Percentiles rank a stretch among this genome's conserved stretches.
phyloP scores from a whole-genome alignment of 2,113 vertebrate species.

The Silurus meridionalis region DNA sequence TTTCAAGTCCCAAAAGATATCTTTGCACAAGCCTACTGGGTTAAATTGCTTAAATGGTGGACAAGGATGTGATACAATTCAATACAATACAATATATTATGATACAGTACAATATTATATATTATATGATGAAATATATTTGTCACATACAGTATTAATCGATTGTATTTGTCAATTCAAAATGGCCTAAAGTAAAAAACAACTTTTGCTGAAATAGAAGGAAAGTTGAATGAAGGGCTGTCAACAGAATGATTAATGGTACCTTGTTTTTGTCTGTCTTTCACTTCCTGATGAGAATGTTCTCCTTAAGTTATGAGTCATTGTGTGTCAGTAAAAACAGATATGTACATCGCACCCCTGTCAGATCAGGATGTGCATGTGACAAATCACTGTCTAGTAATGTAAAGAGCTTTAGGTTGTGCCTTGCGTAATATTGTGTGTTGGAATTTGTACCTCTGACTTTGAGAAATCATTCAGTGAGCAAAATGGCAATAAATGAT shows the following conservation, averaged over 20 bases:
- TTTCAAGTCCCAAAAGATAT: slow-evolving; percentile 55
- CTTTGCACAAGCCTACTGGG: slow-evolving; percentile 6
- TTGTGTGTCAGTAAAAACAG: slow-evolving; percentile 28
- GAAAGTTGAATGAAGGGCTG: slow-evolving; percentile 46
- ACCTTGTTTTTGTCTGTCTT: slow-evolving; percentile 57
- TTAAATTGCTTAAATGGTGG: not conserved
- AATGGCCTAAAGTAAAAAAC: slow-evolving; percentile 5
- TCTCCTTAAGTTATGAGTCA: slow-evolving; percentile 27
- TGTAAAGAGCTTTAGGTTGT: not conserved
- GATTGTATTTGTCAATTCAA: not conserved
- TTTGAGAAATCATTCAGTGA: not conserved
- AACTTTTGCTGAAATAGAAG: slow-evolving; percentile 45
- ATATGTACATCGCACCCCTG: slow-evolving; percentile 24
- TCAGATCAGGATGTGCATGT: slow-evolving; percentile 17
- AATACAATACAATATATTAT: not conserved
- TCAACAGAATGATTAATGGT: slow-evolving; percentile 68
- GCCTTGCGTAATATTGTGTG: not conserved
- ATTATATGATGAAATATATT: not conserved
- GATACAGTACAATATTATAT: not conserved
- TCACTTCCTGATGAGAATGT: slow-evolving; percentile 56
- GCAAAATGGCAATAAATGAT: not conserved
- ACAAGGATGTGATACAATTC: not conserved
- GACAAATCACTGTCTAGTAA: not conserved
- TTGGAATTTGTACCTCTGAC: not conserved
- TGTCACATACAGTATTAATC: not conserved